These are phyloP conservation scores for Dugesia japonica DNA, from an alignment of 2,888 invertebrate genomes.

Conservation along the genomic window DNA sequence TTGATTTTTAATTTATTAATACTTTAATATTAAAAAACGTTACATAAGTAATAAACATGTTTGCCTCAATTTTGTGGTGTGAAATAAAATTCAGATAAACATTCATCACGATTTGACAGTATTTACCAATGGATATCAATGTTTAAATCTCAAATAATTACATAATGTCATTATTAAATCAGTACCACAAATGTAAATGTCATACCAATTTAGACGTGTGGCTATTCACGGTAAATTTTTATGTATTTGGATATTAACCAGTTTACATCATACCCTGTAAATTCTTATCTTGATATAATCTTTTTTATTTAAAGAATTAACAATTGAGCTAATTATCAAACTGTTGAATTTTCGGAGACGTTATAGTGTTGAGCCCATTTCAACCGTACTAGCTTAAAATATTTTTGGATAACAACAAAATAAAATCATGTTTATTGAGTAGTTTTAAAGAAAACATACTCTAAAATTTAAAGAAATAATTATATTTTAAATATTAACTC, in stretches of 20 bases:
- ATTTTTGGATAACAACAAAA: too few relatives aligned
- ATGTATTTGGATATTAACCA: neutral
- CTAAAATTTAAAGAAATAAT: too few relatives aligned
- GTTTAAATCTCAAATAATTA: constrained; percentile 7
- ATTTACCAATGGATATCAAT: neutral
- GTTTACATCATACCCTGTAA: neutral
- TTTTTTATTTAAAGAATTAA: neutral
- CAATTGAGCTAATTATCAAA: constrained; percentile 4
- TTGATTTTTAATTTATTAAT: too few relatives aligned
- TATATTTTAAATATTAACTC: too few relatives aligned
- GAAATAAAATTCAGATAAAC: constrained; percentile 10
- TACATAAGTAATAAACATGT: too few relatives aligned
- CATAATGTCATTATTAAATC: constrained; percentile 8
- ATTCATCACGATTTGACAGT: neutral
- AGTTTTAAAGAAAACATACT: too few relatives aligned
- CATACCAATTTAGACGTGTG: neutral
- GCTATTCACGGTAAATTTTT: neutral
- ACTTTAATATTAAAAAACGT: too few relatives aligned
- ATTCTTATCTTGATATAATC: neutral
- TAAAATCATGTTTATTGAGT: too few relatives aligned
- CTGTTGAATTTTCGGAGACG: neutral
- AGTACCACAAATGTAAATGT: constrained; percentile 20
- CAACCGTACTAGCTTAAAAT: too few relatives aligned
- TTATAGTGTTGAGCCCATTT: too few relatives aligned
- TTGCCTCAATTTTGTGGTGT: neutral